Conservation (phyloP, 2,888 invertebrate species). For the Plebejus melissa region DNA sequence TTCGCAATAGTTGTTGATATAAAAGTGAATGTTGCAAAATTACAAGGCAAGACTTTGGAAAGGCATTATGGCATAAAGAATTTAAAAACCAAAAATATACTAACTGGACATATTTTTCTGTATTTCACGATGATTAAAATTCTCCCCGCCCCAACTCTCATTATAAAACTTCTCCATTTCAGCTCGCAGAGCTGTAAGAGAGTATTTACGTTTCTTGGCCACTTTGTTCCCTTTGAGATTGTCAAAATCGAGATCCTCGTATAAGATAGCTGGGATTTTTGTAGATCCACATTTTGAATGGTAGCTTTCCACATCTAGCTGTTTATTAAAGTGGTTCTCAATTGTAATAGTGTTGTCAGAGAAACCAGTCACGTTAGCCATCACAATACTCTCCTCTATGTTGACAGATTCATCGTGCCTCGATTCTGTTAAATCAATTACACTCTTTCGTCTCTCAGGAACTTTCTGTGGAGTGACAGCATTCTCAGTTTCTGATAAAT, state of each 20-base stretch:
- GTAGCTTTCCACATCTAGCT: conserved; percentile 32
- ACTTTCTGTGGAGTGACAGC: conserved; percentile 35
- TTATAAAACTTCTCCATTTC: conserved; percentile 83
- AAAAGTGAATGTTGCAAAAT: neutral
- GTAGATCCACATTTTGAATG: conserved; percentile 61
- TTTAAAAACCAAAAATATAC: conserved; percentile 39
- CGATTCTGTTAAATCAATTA: conserved; percentile 56
- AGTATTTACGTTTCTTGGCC: conserved; percentile 57
- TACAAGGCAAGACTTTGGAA: neutral
- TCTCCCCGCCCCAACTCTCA: conserved; percentile 82
- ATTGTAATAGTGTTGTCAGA: conserved; percentile 42
- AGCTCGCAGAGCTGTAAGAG: conserved; percentile 59
- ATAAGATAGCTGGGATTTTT: conserved; percentile 65
- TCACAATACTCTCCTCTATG: conserved; percentile 61
- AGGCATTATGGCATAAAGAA: neutral
- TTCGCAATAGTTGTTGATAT: neutral
- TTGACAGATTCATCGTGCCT: conserved; percentile 29
- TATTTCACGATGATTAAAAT: conserved; percentile 78
- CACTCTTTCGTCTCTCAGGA: conserved; percentile 37
- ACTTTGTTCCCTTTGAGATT: conserved; percentile 64
- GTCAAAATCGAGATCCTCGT: conserved; percentile 68
- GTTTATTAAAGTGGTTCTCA: conserved; percentile 28
- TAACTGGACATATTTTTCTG: conserved; percentile 83
- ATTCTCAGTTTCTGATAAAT: conserved; percentile 35
- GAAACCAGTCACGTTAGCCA: conserved; percentile 67